Evolutionary conservation across 30 jellyfish, hydroid and myxozoan genomes (phyloP).

Genomic region (Aurelia aurita): DNA sequence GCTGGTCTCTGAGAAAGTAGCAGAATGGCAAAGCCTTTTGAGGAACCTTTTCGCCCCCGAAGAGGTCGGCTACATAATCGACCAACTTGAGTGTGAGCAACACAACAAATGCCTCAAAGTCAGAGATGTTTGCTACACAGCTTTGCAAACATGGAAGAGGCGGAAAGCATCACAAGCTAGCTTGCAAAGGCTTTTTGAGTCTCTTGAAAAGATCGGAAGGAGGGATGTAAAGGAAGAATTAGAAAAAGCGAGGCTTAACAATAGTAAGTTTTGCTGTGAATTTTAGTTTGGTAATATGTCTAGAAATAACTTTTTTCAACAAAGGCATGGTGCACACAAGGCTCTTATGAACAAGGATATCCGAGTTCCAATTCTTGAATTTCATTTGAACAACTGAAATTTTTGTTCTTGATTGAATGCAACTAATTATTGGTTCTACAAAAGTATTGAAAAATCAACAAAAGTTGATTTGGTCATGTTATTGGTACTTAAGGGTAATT

Average conservation of each 20-base stretch:
- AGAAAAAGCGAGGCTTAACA: background rate
- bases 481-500: too few species aligned
- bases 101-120: background rate
- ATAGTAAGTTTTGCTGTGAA: background rate
- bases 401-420: too few species aligned
- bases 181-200: background rate
- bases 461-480: too few species aligned
- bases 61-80: slow-evolving; percentile 7
- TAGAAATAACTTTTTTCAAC: too few species aligned
- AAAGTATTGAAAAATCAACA: too few species aligned
- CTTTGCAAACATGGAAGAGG: slow-evolving; percentile 15
- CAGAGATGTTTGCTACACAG: slow-evolving; percentile 30
- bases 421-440: too few species aligned
- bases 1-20: slow-evolving; percentile 33
- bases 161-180: slow-evolving; percentile 18
- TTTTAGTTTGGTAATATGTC: too few species aligned
- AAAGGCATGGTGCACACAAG: too few species aligned
- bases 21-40: slow-evolving; percentile 27
- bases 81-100: slow-evolving; percentile 7
- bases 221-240: slow-evolving; percentile 5
- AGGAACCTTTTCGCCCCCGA: slow-evolving; percentile 20
- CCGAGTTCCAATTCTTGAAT: too few species aligned
- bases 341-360: too few species aligned
- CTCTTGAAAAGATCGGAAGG: slow-evolving; percentile 8
- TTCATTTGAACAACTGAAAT: too few species aligned